phyloP scores from a whole-genome alignment of 2,888 invertebrate species.

The Heliconius aoede region DNA sequence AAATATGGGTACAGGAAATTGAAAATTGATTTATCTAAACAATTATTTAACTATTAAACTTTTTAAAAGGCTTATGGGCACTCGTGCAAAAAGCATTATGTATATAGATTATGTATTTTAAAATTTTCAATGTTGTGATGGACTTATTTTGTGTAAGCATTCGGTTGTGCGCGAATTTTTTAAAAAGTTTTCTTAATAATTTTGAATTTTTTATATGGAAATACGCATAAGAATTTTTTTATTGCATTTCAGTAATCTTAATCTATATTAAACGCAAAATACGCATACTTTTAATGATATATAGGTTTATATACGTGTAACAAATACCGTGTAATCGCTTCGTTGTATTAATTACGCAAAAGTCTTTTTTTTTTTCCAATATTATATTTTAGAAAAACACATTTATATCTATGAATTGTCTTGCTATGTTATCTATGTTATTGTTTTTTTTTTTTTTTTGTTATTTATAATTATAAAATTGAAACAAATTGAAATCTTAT shows the following conservation, averaged over 20 bases:
- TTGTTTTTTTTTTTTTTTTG: not conserved
- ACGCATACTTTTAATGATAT: not conserved
- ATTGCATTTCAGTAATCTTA: slow-evolving; percentile 30
- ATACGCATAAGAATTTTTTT: slow-evolving; percentile 41
- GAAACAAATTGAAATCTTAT: not conserved
- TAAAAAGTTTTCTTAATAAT: slow-evolving; percentile 25
- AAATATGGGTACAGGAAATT: not conserved
- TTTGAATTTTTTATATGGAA: slow-evolving; percentile 11
- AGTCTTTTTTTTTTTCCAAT: not conserved
- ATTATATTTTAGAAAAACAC: slow-evolving; percentile 7
- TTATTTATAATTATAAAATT: not conserved
- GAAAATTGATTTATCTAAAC: not conserved
- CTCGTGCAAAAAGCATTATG: slow-evolving; percentile 32
- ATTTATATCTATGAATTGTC: not conserved
- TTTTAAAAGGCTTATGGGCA: slow-evolving; percentile 23
- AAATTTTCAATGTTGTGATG: slow-evolving; percentile 35
- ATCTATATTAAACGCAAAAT: slow-evolving; percentile 7
- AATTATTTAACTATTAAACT: not conserved
- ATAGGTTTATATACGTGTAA: slow-evolving; percentile 2
- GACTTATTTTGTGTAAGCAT: slow-evolving; percentile 49
- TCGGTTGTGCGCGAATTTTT: slow-evolving; percentile 62
- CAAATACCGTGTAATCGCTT: slow-evolving; percentile 23
- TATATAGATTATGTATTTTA: slow-evolving; percentile 8
- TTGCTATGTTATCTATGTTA: not conserved
- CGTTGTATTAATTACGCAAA: slow-evolving; percentile 4